Percentiles rank a stretch among this genome's conserved stretches.
phyloP scores from a whole-genome alignment of 2,888 invertebrate genomes.

The Microplitis manilae region DNA sequence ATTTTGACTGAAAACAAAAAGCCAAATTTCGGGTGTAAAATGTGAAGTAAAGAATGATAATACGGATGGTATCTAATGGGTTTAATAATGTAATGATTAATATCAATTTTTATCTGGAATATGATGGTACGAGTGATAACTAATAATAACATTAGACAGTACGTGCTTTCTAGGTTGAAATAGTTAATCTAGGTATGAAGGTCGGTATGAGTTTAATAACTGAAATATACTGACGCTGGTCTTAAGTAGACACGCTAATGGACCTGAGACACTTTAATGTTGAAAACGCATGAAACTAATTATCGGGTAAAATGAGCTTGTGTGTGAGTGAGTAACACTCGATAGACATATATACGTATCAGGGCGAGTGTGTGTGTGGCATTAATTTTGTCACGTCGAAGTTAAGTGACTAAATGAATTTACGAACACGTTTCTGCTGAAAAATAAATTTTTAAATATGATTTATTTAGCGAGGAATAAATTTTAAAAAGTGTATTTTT shows the following conservation, averaged over 20 bases:
- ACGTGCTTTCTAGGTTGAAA: background rate
- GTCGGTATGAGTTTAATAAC: background rate
- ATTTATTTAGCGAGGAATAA: background rate
- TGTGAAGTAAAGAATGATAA: too few species aligned
- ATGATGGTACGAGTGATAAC: background rate
- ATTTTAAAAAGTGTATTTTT: background rate
- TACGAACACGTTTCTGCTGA: background rate
- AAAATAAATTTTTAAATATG: conserved; percentile 5
- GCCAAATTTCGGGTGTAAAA: too few species aligned
- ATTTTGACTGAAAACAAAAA: too few species aligned
- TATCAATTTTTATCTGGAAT: background rate
- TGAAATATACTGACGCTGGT: background rate
- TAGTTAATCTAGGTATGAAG: background rate
- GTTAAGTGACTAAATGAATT: conserved; percentile 14
- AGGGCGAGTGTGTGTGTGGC: conserved; percentile 13
- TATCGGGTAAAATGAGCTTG: conserved; percentile 51
- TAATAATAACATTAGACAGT: background rate
- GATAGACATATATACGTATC: conserved; percentile 14
- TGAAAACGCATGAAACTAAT: conserved; percentile 51
- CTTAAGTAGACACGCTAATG: conserved; percentile 12
- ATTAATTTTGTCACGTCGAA: conserved; percentile 8
- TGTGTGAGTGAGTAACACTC: background rate
- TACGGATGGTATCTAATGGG: too few species aligned
- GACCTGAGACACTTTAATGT: conserved; percentile 38
- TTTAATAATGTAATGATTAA: too few species aligned